A percentile compares a stretch with the other conserved stretches of the same genome.
These are phyloP conservation scores for Synanceia verrucosa DNA, from an alignment of 2,797 vertebrate species.

Conservation along the genomic window DNA sequence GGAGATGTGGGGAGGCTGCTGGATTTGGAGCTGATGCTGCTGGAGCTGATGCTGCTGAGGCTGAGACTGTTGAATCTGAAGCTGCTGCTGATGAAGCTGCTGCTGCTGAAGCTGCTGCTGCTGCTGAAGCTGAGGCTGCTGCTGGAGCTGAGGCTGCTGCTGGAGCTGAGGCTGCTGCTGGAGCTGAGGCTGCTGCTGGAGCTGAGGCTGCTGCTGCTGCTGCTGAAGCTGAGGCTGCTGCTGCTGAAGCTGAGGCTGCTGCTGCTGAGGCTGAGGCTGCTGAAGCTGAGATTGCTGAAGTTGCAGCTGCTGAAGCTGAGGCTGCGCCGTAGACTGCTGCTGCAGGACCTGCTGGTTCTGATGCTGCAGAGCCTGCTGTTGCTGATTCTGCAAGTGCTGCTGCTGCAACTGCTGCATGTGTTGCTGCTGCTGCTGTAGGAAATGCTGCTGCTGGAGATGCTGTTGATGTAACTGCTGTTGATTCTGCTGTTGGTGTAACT, in stretches of 20 bases:
- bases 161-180: conserved; percentile 77
- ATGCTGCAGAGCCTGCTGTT: conserved; percentile 69
- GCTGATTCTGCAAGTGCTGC: conserved; percentile 76
- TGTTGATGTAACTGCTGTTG: conserved; percentile 77
- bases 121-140: conserved; percentile 75
- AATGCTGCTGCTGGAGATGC: conserved; percentile 77
- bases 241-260: conserved; percentile 75
- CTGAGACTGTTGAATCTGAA: conserved; percentile 72
- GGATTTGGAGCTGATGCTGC: conserved; percentile 74
- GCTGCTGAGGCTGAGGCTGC: conserved; percentile 84
- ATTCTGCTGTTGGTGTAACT: conserved; percentile 78
- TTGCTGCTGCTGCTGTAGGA: conserved; percentile 76
- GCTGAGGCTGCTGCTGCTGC: conserved; percentile 81
- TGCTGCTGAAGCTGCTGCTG: conserved; percentile 77
- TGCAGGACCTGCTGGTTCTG: conserved; percentile 78
- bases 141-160: conserved; percentile 77
- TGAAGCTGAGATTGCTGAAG: conserved; percentile 84
- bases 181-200: conserved; percentile 77
- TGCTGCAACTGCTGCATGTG: conserved; percentile 74
- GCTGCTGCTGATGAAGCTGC: conserved; percentile 73
- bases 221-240: conserved; percentile 82
- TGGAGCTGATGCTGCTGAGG: conserved; percentile 70
- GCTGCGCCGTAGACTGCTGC: conserved; percentile 71
- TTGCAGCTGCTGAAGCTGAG: conserved; percentile 79
- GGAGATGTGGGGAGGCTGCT: conserved; percentile 78